phyloP scores from a whole-genome alignment of 2,797 vertebrate species.

The Kryptopterus vitreolus region DNA sequence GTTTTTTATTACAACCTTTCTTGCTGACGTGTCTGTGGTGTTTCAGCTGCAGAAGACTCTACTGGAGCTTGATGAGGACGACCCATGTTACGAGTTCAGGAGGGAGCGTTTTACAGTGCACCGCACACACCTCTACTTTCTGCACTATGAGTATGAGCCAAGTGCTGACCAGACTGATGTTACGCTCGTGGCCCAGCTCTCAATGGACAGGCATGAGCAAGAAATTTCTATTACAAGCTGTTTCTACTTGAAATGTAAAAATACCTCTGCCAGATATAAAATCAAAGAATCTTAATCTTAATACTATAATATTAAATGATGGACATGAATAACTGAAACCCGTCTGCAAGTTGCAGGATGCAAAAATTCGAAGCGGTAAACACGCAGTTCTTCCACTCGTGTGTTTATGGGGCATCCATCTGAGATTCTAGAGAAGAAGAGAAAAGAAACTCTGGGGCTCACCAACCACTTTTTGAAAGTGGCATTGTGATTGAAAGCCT shows the following conservation, averaged over 20 bases:
- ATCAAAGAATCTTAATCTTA: background rate
- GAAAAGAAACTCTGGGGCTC: background rate
- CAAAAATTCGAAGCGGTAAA: background rate
- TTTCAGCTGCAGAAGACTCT: conserved; percentile 93
- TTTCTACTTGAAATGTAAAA: background rate
- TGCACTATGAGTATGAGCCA: conserved; percentile 91
- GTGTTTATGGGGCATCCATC: background rate
- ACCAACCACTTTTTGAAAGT: background rate
- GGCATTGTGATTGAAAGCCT: background rate
- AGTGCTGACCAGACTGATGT: conserved; percentile 84
- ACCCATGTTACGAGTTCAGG: conserved; percentile 95
- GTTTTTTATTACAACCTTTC: too few species aligned
- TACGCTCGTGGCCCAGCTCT: conserved; percentile 95
- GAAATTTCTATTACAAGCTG: background rate
- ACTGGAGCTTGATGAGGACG: conserved; percentile 93
- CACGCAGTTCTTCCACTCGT: background rate
- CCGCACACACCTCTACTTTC: conserved; percentile 93
- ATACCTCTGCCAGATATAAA: background rate
- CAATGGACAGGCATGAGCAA: conserved; percentile 71
- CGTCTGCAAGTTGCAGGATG: background rate
- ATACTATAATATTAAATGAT: background rate
- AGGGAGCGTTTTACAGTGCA: conserved; percentile 95
- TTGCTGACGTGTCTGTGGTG: conserved; percentile 2
- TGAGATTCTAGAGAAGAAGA: background rate
- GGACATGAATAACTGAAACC: background rate